Conservation (phyloP, 2,113 vertebrate genomes). For the Ancistrus triradiatus region DNA sequence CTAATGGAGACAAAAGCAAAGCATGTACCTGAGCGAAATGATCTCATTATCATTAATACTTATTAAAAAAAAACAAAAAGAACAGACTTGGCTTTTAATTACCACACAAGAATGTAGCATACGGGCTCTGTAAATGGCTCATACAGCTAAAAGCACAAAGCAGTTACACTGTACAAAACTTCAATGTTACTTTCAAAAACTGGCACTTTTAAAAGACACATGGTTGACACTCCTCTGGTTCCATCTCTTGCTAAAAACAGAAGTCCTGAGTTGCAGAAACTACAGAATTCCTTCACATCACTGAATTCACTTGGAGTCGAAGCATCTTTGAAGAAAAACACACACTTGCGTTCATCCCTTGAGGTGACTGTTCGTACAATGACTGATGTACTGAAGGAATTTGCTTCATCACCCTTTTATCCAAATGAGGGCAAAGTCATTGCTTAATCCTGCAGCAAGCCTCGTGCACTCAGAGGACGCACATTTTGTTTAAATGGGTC, state of each 20-base stretch:
- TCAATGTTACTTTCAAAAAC: background rate
- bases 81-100: background rate
- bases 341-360: too few species aligned
- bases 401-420: background rate
- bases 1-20: too few species aligned
- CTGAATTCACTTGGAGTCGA: background rate
- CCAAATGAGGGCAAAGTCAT: background rate
- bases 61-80: background rate
- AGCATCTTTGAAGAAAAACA: background rate
- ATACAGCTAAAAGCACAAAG: slow-evolving; percentile 1
- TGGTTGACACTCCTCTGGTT: background rate
- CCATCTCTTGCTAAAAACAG: background rate
- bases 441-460: background rate
- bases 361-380: too few species aligned
- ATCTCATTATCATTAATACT: background rate
- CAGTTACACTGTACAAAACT: slow-evolving; percentile 11
- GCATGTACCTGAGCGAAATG: background rate
- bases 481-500: background rate
- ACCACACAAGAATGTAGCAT: slow-evolving; percentile 11
- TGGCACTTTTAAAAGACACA: slow-evolving; percentile 14
- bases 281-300: background rate
- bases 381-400: background rate
- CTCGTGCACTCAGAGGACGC: background rate
- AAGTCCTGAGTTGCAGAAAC: slow-evolving; percentile 2
- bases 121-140: slow-evolving; percentile 7